Evolutionary conservation across 2,113 vertebrate genomes (phyloP), one percentile per base, ranked within the genome.

Genomic region (Corvus hawaiiensis): DNA sequence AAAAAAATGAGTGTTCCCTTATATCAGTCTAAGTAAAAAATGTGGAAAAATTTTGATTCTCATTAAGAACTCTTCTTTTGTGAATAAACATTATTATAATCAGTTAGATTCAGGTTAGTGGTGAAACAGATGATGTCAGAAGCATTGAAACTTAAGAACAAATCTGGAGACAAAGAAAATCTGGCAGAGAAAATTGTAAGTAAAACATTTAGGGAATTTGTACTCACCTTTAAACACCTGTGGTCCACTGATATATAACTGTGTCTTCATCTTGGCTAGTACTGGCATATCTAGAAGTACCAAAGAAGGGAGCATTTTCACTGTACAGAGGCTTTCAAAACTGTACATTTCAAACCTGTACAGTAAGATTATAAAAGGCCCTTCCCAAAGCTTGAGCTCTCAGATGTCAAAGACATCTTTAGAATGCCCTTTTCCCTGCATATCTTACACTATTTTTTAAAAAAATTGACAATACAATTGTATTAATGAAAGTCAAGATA

Each of bases 191-290:
- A 81, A 44, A 28, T 39, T 68, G 55, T 66, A 55, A 33, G 9
- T 32, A 51, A 43, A 85, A 58, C 9, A 28, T 54, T 67, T 44
- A 67, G 8, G 3, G 59, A 72, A 55, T 55, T 37, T 59, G 4
- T 33, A 16, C 11, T 18, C 0, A 0, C 1, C 30, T 89, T 79
- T 76, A 51, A 85, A 62, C 3, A 37, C 7, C 6, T 46, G 11
- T 24, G 6, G 4, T 33, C 37, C 28, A 3, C 13, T 9, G 30
- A 43, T 56, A 8, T 0, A 7, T 23, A 56, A 9, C 10, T 66
- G 11, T 73, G 27, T 44, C 87, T 89, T 73, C 8, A 51, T 41
- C 37, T 66, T 58, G 23, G 18, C 9, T 74, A 23, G 20, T 43
- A 59, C 18, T 27, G 9, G 8, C 18, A 83, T 68, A 21, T 43